Conservation (phyloP, 2,113 vertebrate genomes). For the Tylochromis polylepis region DNA sequence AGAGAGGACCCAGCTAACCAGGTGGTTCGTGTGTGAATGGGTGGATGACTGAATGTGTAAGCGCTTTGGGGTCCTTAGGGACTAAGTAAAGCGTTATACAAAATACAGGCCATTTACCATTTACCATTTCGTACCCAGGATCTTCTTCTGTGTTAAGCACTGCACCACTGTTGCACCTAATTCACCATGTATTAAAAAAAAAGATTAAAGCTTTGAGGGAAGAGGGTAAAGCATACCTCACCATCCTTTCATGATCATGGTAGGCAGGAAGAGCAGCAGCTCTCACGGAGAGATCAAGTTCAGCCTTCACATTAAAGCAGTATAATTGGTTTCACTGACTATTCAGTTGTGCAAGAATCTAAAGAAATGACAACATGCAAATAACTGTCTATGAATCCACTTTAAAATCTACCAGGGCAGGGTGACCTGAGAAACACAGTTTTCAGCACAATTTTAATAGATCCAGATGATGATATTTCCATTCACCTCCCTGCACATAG, state of each 20-base stretch:
- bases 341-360: not conserved
- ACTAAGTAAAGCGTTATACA: too few relatives aligned
- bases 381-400: not conserved
- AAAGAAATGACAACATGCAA: not conserved
- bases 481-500: not conserved
- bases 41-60: too few relatives aligned
- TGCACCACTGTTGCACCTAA: not conserved
- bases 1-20: too few relatives aligned
- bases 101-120: too few relatives aligned
- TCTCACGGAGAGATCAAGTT: not conserved
- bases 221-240: not conserved
- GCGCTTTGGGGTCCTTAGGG: too few relatives aligned
- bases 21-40: too few relatives aligned
- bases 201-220: not conserved
- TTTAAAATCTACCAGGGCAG: not conserved
- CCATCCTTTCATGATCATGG: not conserved
- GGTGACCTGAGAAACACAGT: not conserved
- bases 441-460: not conserved
- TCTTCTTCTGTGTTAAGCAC: not conserved
- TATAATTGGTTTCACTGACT: not conserved
- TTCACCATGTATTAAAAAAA: not conserved
- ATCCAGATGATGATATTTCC: not conserved
- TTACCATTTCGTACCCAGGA: not conserved
- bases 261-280: not conserved
- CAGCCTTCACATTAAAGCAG: not conserved